Evolutionary conservation across 2,113 vertebrate species (phyloP).

Genomic region (Eulacestoma nigropectus): DNA sequence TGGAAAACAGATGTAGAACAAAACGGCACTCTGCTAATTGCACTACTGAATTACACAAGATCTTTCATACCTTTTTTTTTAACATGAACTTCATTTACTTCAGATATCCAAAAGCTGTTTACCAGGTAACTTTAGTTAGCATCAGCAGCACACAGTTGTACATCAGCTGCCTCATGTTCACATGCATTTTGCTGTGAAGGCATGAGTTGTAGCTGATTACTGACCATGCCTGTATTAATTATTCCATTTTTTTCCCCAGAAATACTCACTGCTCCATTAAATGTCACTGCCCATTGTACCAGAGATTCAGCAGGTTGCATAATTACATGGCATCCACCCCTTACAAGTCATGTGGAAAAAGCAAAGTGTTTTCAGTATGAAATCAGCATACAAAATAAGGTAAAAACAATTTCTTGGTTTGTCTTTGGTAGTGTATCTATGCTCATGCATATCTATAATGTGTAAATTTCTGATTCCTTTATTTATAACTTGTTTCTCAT

Average conservation of each 20-base stretch:
- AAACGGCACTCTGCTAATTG: background rate
- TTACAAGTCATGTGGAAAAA: rapidly evolving
- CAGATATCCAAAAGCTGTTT: background rate
- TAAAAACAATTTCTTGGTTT: background rate
- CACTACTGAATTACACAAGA: background rate
- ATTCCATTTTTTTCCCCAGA: slow-evolving; percentile 6
- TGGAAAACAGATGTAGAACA: background rate
- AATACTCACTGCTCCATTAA: slow-evolving; percentile 24
- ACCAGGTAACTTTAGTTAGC: background rate
- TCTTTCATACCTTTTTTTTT: background rate
- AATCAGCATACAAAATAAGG: slow-evolving; percentile 39
- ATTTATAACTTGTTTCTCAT: background rate
- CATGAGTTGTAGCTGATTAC: background rate
- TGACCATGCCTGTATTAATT: background rate
- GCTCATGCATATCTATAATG: background rate
- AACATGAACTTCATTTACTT: background rate
- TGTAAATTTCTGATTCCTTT: background rate
- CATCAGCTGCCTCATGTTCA: background rate
- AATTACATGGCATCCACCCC: slow-evolving; percentile 20
- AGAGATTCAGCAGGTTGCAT: background rate
- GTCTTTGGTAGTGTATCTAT: background rate
- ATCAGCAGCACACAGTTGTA: background rate
- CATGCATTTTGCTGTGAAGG: background rate
- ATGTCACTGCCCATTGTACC: background rate
- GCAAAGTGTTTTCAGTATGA: background rate